Evolutionary conservation across 2,797 vertebrate species (phyloP).

Genomic region (Loriculus beryllinus): DNA sequence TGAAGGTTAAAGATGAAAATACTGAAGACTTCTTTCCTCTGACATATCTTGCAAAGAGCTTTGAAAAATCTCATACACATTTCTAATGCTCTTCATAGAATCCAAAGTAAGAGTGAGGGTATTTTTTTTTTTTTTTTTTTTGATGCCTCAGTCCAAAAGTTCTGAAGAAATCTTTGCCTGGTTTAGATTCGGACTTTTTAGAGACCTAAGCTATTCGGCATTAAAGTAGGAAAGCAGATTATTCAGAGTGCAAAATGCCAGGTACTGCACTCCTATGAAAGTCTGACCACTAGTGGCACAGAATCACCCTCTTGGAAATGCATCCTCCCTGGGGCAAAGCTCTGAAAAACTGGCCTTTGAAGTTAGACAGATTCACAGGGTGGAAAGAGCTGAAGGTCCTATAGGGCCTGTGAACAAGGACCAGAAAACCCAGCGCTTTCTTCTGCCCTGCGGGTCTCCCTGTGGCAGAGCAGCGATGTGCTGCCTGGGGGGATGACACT

Average conservation of each 20-base stretch:
- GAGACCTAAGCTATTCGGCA: not conserved
- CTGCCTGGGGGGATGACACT: rapidly evolving
- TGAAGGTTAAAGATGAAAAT: not conserved
- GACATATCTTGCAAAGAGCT: not conserved
- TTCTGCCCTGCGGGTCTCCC: not conserved
- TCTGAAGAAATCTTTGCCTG: not conserved
- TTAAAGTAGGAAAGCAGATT: not conserved
- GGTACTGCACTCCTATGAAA: not conserved
- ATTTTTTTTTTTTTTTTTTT: not conserved
- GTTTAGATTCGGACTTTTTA: not conserved
- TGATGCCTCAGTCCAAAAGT: not conserved
- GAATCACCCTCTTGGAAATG: not conserved
- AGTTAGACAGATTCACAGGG: not conserved
- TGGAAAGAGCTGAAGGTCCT: not conserved
- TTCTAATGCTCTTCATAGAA: not conserved
- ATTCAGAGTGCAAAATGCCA: not conserved
- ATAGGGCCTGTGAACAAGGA: not conserved
- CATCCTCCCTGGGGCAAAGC: not conserved
- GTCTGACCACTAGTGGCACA: not conserved
- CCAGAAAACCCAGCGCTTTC: rapidly evolving
- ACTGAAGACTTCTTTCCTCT: not conserved
- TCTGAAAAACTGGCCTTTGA: not conserved
- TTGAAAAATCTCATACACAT: not conserved
- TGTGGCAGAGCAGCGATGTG: rapidly evolving
- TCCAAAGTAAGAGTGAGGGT: not conserved